Evolutionary conservation across 92 coral and sea anemone genomes (phyloP).

Genomic region (Pocillopora grandis): DNA sequence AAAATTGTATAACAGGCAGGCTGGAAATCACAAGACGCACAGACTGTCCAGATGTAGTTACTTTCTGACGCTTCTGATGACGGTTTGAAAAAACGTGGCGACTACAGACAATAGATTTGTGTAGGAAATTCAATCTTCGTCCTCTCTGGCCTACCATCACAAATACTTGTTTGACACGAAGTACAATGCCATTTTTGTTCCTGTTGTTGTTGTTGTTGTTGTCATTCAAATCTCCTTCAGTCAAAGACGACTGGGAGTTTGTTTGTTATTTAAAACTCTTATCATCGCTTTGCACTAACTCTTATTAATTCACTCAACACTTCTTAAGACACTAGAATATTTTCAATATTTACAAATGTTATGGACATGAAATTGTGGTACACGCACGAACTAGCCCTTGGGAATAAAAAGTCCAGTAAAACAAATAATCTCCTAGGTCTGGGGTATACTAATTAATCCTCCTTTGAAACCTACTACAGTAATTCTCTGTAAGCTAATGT

Average conservation of each 20-base stretch:
- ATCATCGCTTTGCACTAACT: background rate
- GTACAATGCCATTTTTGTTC: conserved; percentile 1
- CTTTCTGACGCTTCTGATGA: background rate
- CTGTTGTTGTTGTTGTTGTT: background rate
- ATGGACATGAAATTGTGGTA: background rate
- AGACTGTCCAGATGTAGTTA: too few species aligned
- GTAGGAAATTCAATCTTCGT: background rate
- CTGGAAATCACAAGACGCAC: too few species aligned
- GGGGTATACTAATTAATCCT: conserved; percentile 10
- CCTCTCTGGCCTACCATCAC: background rate
- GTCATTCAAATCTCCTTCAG: conserved; percentile 14
- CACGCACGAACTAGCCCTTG: background rate
- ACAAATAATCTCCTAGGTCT: background rate
- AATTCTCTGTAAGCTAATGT: background rate
- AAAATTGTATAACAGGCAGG: too few species aligned
- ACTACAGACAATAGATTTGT: background rate
- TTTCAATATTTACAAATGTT: conserved; percentile 13
- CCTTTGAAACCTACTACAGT: background rate
- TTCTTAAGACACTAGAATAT: background rate
- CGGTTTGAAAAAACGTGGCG: background rate
- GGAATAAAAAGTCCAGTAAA: background rate
- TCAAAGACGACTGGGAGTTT: background rate
- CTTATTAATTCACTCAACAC: conserved; percentile 1
- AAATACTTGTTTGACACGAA: background rate
- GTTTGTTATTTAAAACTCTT: background rate